phyloP scores from a whole-genome alignment of 92 coral and sea anemone genomes.

The Parazoanthus darwini region DNA sequence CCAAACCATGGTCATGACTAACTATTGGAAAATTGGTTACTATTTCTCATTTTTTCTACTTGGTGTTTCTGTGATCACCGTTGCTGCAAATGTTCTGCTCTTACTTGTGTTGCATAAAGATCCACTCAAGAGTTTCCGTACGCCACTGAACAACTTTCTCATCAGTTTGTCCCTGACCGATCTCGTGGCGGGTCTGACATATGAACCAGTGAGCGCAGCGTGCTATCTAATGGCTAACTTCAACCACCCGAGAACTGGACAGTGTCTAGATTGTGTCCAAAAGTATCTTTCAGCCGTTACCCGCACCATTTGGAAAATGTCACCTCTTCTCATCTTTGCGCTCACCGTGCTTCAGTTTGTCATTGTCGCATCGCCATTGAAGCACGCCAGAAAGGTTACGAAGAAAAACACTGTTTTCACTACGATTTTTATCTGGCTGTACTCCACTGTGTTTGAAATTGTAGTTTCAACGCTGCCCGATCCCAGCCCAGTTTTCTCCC shows the following conservation, averaged over 20 bases:
- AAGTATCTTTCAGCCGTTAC: constrained; percentile 21
- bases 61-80: background rate
- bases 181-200: constrained; percentile 11
- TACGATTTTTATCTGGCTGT: background rate
- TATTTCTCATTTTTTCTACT: constrained; percentile 23
- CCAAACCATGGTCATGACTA: background rate
- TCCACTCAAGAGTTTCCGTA: constrained; percentile 25
- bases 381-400: background rate
- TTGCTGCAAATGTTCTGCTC: constrained; percentile 13
- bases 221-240: constrained; percentile 4
- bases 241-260: background rate
- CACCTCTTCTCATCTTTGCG: constrained; percentile 33
- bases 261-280: background rate
- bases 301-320: constrained; percentile 37
- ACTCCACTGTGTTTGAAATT: background rate
- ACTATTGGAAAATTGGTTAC: constrained; percentile 25
- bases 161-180: constrained; percentile 25
- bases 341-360: too few relatives aligned
- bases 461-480: background rate
- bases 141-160: constrained; percentile 11
- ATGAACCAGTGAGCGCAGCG: constrained; percentile 31
- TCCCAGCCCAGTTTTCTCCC: background rate
- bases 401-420: background rate
- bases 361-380: background rate
- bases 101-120: constrained; percentile 25